Percentiles rank a stretch among this genome's conserved stretches.
phyloP scores from a whole-genome alignment of 2,888 invertebrate genomes.

The Priapulus caudatus region DNA sequence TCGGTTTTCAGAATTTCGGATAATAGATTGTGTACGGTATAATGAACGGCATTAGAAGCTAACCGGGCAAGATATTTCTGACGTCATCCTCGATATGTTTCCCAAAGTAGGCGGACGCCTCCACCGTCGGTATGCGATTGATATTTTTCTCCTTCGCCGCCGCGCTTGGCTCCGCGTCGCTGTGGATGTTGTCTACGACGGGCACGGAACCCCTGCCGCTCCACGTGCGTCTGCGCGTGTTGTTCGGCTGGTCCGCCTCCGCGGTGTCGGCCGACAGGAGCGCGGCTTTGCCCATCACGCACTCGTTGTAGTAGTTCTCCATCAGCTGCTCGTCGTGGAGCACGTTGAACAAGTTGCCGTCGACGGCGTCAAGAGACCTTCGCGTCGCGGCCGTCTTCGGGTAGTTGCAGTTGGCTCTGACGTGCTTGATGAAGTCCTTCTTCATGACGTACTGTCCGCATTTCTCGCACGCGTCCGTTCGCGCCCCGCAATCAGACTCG shows the following conservation, averaged over 20 bases:
- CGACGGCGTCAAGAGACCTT: neutral
- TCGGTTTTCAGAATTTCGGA: too few species aligned
- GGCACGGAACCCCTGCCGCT: neutral
- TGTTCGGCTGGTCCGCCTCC: neutral
- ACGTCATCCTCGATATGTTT: neutral
- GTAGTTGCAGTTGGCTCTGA: conserved; percentile 36
- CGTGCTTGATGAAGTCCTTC: conserved; percentile 55
- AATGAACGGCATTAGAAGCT: neutral
- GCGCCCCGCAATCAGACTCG: conserved; percentile 55
- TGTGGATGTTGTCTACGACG: neutral
- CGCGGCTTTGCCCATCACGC: conserved; percentile 24
- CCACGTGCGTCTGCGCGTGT: neutral
- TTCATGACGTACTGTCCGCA: conserved; percentile 58
- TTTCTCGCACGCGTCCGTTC: conserved; percentile 54
- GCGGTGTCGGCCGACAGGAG: neutral
- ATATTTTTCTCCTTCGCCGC: neutral
- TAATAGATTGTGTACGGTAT: too few species aligned
- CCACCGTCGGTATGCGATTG: neutral
- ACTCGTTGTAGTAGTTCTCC: conserved; percentile 29
- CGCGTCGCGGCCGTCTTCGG: conserved; percentile 19
- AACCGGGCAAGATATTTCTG: neutral
- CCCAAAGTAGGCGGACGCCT: neutral
- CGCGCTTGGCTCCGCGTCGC: too few species aligned
- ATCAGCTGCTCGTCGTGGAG: conserved; percentile 19
- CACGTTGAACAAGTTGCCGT: neutral